Evolutionary conservation across 1,140 invertebrate species (phyloP), one percentile per base, ranked within the genome.

Genomic region (Papilio polyxenes): DNA sequence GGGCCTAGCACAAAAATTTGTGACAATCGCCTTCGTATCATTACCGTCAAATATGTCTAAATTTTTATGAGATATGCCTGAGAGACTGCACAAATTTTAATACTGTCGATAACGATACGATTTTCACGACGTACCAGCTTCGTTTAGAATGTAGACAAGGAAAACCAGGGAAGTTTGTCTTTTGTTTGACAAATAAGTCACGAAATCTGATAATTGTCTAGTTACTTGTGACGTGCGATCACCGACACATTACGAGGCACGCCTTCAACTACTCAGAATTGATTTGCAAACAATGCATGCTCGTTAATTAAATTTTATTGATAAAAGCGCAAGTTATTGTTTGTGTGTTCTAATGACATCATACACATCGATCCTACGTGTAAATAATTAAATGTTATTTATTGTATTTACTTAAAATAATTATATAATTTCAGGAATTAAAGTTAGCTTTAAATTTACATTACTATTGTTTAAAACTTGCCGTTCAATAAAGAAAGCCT

Each of bases 241-340:
- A 31, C 65, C 31, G 31, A 72, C 65, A 72, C 65, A 11, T 72
- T 72, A 8, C 6, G 11, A 11, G 13, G 13, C 65, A 15, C 65
- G 65, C 31, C 65, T 72, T 72, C 65, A 40, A 11, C 13, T 40
- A n/a, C 59, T 59, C n/a, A 3, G 5, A 56, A 13, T 20, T 72
- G 8, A 72, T 72, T 72, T 72, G 65, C 65, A 72, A 40, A 72
- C 65, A 72, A 72, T 72, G 65, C 65, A 72, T 17, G 31, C 13
- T 72, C 15, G 15, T 37, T 72, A 72, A 72, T 37, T 72, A 72
- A 40, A 72, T 72, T 72, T 72, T 17, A 72, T 37, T 15, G 40
- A 40, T 72, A 11, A 31, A 37, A 11, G 11, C 59, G 59, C 59
- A 23, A 72, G 65, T 72, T 31, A 37, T 69, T 72, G 23, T 15